Percentiles rank a stretch among this genome's conserved stretches.
Conservation (phyloP, 2,113 vertebrate species). For the Ophthalmolycus amberensis region DNA sequence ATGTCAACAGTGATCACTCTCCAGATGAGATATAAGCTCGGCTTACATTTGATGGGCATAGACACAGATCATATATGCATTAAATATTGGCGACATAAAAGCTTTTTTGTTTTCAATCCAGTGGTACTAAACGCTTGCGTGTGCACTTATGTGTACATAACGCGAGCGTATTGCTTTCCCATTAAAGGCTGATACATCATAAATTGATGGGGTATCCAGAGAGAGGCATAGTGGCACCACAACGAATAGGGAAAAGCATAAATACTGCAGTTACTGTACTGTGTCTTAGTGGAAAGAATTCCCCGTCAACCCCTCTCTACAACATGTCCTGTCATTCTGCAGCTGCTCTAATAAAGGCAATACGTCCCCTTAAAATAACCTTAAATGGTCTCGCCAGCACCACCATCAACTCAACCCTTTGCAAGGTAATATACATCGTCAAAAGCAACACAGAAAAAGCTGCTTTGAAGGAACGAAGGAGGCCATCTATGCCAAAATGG, state of each 20-base stretch:
- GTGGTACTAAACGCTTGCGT: constrained; percentile 18
- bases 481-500: constrained; percentile 1
- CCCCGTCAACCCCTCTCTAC: not conserved
- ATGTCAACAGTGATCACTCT: constrained; percentile 40
- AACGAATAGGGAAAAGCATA: not conserved
- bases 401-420: not conserved
- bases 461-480: not conserved
- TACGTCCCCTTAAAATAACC: not conserved
- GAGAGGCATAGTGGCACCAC: not conserved
- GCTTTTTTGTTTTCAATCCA: constrained; percentile 42
- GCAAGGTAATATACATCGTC: not conserved
- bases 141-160: constrained; percentile 13
- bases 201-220: constrained; percentile 1
- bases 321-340: not conserved
- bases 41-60: constrained; percentile 19
- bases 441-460: not conserved
- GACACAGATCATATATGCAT: constrained; percentile 35
- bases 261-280: not conserved
- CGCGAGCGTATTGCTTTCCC: constrained; percentile 15
- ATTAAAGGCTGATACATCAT: constrained; percentile 40
- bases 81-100: constrained; percentile 45
- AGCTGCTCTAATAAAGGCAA: not conserved
- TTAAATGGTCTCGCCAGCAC: not conserved
- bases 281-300: not conserved
- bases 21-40: constrained; percentile 23